Conservation (phyloP, 2,888 invertebrate species). For the Agrochola macilenta region DNA sequence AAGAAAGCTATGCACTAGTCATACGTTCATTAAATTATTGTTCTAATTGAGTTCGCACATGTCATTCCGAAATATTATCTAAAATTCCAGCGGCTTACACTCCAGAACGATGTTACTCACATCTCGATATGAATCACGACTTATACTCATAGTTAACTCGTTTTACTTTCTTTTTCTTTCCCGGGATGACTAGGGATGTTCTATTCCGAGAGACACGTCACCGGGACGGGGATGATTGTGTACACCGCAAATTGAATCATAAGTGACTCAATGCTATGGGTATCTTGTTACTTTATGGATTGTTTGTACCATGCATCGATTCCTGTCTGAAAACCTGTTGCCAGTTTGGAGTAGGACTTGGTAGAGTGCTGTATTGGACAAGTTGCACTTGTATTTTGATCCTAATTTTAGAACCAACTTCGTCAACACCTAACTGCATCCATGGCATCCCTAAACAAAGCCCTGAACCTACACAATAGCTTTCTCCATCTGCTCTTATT, state of each 20-base stretch:
- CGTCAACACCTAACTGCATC: slow-evolving; percentile 4
- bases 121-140: slow-evolving; percentile 63
- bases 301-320: slow-evolving; percentile 29
- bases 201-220: slow-evolving; percentile 64
- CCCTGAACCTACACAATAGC: slow-evolving; percentile 6
- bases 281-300: slow-evolving; percentile 41
- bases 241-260: slow-evolving; percentile 71
- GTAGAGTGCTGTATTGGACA: not conserved
- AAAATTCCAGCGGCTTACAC: slow-evolving; percentile 39
- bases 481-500: slow-evolving; percentile 51
- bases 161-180: slow-evolving; percentile 67
- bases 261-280: slow-evolving; percentile 62
- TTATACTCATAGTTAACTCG: slow-evolving; percentile 57
- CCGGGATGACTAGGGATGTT: slow-evolving; percentile 56
- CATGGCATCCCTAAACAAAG: slow-evolving; percentile 41
- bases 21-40: slow-evolving; percentile 17
- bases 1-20: slow-evolving; percentile 21
- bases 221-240: slow-evolving; percentile 60
- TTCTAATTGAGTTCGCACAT: slow-evolving; percentile 19
- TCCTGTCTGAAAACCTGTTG: not conserved
- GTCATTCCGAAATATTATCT: slow-evolving; percentile 22
- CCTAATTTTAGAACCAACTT: slow-evolving; percentile 16
- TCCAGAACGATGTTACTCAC: slow-evolving; percentile 58
- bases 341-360: not conserved
- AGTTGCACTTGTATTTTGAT: not conserved